Evolutionary conservation across 2,888 invertebrate species (phyloP).

Genomic region (Chalcis sispes): DNA sequence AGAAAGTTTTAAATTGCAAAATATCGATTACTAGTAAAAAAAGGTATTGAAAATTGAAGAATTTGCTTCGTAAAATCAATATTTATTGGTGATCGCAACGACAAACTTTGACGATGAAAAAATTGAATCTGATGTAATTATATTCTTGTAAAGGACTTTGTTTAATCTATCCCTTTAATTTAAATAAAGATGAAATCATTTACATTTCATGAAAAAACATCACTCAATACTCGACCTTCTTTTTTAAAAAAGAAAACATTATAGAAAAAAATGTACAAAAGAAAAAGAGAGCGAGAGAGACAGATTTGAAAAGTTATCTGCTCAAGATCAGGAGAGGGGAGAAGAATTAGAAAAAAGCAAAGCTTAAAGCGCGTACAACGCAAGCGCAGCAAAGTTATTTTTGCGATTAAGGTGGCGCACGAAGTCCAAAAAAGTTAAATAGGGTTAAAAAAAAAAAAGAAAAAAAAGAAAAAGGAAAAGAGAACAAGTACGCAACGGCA

Average conservation of each 20-base stretch:
- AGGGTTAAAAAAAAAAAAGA: conserved; percentile 34
- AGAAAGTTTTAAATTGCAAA: too few relatives aligned
- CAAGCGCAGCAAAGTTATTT: conserved; percentile 30
- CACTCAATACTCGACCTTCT: conserved; percentile 20
- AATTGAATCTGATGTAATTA: too few relatives aligned
- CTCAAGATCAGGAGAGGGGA: neutral
- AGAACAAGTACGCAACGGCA: conserved; percentile 16
- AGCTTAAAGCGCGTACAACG: conserved; percentile 24
- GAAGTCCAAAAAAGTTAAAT: too few relatives aligned
- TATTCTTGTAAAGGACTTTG: conserved; percentile 31
- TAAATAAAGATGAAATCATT: conserved; percentile 52
- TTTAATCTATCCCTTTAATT: conserved; percentile 40
- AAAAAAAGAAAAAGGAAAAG: conserved; percentile 14
- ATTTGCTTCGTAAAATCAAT: too few relatives aligned
- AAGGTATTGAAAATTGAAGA: too few relatives aligned
- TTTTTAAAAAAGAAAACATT: conserved; percentile 14
- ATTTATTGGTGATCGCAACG: too few relatives aligned
- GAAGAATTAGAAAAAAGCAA: conserved; percentile 28
- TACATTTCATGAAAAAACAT: conserved; percentile 49
- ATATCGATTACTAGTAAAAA: too few relatives aligned
- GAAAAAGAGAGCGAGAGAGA: neutral
- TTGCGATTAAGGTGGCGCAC: conserved; percentile 24
- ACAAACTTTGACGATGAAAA: too few relatives aligned
- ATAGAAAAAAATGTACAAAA: conserved; percentile 13
- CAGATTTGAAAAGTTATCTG: neutral